A percentile compares a stretch with the other conserved stretches of the same genome.
These are phyloP conservation scores for Stichopus horrens DNA, from an alignment of 53 echinoderm and acorn worm species.

Conservation along the genomic window DNA sequence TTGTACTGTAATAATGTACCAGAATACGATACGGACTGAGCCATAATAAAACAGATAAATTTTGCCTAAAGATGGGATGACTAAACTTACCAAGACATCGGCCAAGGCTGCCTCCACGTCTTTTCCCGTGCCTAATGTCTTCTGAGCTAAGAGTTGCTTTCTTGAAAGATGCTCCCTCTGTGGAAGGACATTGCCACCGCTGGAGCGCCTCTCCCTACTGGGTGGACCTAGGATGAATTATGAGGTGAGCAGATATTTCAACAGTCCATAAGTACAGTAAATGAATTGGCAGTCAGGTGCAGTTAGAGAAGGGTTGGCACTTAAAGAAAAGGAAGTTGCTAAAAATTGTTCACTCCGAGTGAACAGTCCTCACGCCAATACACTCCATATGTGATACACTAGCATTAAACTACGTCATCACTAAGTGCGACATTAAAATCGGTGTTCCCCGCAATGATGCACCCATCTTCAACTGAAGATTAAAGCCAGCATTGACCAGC, in stretches of 20 bases:
- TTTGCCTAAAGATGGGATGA: background rate
- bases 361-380: too few species aligned
- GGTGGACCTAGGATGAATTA: constrained; percentile 28
- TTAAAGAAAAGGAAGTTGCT: too few species aligned
- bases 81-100: constrained; percentile 75
- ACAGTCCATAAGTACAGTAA: too few species aligned
- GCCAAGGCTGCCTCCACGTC: constrained; percentile 88
- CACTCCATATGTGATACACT: too few species aligned
- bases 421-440: too few species aligned
- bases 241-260: background rate
- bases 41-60: background rate
- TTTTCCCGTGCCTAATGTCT: constrained; percentile 69
- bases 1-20: background rate
- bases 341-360: too few species aligned
- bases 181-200: constrained; percentile 64
- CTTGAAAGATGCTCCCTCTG: constrained; percentile 74
- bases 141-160: constrained; percentile 77
- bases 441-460: too few species aligned
- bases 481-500: too few species aligned
- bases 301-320: too few species aligned
- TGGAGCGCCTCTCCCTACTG: constrained; percentile 72
- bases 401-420: too few species aligned
- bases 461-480: too few species aligned
- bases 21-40: background rate
- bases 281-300: too few species aligned